phyloP scores from a whole-genome alignment of 2,888 invertebrate genomes.

The Terebella lapidaria region DNA sequence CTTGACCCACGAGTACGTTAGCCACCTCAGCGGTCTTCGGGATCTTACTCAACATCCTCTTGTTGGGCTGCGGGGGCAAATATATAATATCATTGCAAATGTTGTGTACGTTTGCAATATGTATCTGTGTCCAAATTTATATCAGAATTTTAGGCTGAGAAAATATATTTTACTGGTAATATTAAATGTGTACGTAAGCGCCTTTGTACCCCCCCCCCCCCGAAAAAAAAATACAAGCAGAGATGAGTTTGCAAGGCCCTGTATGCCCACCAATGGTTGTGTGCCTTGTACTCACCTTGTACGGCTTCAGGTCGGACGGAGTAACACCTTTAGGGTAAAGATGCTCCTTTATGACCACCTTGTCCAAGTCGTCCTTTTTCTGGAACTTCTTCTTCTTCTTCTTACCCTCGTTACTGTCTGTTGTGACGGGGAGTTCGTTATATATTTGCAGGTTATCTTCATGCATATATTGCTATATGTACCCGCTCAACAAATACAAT shows the following conservation, averaged over 20 bases:
- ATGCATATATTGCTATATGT: no score
- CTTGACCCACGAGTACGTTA: constrained; percentile 92
- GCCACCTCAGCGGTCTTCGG: constrained; percentile 94
- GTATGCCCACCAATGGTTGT: no score
- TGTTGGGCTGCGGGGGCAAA: constrained; percentile 31
- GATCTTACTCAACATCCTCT: constrained; percentile 67
- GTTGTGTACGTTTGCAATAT: no score
- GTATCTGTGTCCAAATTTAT: no score
- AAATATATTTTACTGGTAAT: neutral
- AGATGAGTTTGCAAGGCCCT: no score
- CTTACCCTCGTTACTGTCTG: neutral
- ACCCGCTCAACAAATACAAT: no score
- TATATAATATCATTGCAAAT: no score
- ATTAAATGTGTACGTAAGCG: neutral
- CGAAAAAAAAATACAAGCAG: no score
- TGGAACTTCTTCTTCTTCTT: neutral
- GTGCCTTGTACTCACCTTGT: constrained; percentile 21
- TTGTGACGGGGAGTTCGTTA: no score
- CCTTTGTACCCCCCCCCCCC: no score
- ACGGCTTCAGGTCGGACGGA: constrained; percentile 24
- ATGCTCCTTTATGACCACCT: constrained; percentile 20
- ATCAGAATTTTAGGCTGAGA: no score
- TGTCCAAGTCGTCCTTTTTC: neutral
- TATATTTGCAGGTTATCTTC: no score
- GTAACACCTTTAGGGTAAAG: constrained; percentile 21